phyloP scores from a whole-genome alignment of 2,113 vertebrate genomes.

The Camelus dromedarius region DNA sequence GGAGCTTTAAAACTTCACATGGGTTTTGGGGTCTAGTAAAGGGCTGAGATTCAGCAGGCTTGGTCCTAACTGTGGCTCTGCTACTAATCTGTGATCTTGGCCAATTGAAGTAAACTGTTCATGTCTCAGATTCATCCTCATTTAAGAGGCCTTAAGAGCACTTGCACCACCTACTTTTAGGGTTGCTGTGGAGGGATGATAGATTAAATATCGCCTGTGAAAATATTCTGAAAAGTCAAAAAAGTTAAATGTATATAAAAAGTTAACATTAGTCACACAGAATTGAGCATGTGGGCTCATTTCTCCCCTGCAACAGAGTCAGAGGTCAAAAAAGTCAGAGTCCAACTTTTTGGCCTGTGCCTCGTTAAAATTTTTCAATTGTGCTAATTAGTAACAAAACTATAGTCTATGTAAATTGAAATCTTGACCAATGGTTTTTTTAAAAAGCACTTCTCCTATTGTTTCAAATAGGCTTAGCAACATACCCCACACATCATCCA shows the following conservation, averaged over 20 bases:
- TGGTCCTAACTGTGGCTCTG: not conserved
- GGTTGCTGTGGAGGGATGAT: not conserved
- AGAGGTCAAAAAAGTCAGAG: not conserved
- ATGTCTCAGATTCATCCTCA: not conserved
- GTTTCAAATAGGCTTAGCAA: not conserved
- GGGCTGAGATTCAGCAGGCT: not conserved
- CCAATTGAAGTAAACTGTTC: not conserved
- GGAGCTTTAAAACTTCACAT: not conserved
- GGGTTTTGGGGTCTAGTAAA: not conserved
- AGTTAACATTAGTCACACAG: not conserved
- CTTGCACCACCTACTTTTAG: not conserved
- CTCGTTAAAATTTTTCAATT: not conserved
- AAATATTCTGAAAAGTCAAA: conserved; percentile 35
- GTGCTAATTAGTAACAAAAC: not conserved
- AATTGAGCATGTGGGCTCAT: not conserved
- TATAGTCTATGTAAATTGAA: not conserved
- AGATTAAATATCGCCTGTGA: not conserved
- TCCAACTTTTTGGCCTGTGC: not conserved
- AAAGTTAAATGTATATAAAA: not conserved
- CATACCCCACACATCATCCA: not conserved
- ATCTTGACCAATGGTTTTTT: not conserved
- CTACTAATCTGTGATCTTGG: not conserved
- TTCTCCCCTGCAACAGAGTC: not conserved
- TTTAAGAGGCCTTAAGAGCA: not conserved
- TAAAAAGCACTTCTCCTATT: not conserved